Base-by-base conservation (phyloP, 2,888 invertebrate species). In the Nemapogon koenigi region DNA sequence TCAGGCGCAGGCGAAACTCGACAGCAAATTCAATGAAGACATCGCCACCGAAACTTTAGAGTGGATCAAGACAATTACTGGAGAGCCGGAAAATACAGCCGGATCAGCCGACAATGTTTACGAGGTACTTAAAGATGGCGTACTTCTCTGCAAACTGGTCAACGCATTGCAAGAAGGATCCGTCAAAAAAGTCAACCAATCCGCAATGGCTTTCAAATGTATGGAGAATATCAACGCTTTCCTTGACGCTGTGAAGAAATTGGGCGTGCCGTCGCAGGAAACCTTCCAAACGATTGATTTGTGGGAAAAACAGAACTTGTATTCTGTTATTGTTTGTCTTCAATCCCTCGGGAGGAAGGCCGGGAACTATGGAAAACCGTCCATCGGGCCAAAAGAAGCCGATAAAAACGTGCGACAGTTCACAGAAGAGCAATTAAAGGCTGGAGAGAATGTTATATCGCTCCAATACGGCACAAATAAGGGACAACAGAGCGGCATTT, bases 151-250 rank as follows among this genome's bases (percentile, higher is more conserved):
- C 87, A 90, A 88, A 66, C 72, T 97, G 50, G 91, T 89, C 36
- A 97, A 97, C 67, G 81, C 83, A 38, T 83, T 97, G 52, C 85
- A 94, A 61, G 87, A 91, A 13, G 93, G 91, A 2, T 86, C 89
- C 6, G 89, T 98, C 37, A 96, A 94, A 79, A 96, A 95, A 78
- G 84, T 98, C 57, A 97, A 97, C 69, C 86, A 87, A 52, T 88
- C 90, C 35, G 84, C 87, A 49, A 90, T 94, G 88, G 95, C 93
- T 36, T 98, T 97, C 75, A 97, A 97, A 65, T 95, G 95, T 73
- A 98, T 98, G 97, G 97, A 98, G 70, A 98, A 98, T 64, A 97
- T 98, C 52, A 94, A 95, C 68, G 90, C 89, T 27, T 97, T 97
- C 72, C 75, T 95, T 44, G 90, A 89, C 48, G 89, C 89, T 13